A percentile compares a stretch with the other conserved stretches of the same genome.
phyloP scores from a whole-genome alignment of 2,797 vertebrate species.

The Champsocephalus gunnari region DNA sequence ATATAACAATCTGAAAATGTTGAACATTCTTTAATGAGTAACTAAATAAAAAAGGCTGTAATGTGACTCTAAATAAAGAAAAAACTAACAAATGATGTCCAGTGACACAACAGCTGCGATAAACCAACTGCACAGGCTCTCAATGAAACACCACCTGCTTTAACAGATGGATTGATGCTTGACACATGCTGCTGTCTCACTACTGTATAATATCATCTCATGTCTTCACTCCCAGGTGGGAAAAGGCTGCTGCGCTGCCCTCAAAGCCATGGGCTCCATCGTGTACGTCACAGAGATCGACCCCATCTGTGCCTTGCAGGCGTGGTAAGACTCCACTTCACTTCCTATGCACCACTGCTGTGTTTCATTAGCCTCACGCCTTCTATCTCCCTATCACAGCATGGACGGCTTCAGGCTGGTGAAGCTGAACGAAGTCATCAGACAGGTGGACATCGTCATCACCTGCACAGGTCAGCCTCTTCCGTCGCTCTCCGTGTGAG shows the following conservation, averaged over 20 bases:
- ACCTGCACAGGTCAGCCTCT: slow-evolving; percentile 91
- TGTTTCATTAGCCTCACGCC: neutral
- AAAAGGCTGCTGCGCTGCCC: slow-evolving; percentile 95
- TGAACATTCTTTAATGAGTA: too few species aligned
- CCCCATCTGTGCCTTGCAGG: slow-evolving; percentile 97
- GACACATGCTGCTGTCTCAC: too few species aligned
- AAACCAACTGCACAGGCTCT: neutral
- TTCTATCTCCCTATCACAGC: slow-evolving; percentile 72
- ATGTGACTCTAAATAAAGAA: too few species aligned
- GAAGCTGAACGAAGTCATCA: slow-evolving; percentile 97
- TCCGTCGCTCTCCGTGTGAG: neutral
- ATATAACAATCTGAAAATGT: too few species aligned
- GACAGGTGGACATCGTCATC: slow-evolving; percentile 98
- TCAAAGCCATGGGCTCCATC: slow-evolving; percentile 98
- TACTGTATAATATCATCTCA: neutral
- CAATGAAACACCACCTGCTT: neutral
- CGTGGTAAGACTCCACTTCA: slow-evolving; percentile 85
- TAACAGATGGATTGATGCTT: too few species aligned
- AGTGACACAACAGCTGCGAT: neutral
- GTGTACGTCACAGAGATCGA: slow-evolving; percentile 98
- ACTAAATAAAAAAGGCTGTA: too few species aligned
- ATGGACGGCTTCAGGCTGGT: slow-evolving; percentile 99
- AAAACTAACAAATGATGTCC: neutral
- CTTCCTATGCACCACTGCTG: neutral
- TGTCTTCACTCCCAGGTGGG: slow-evolving; percentile 86